These are phyloP conservation scores for Drosophila nasuta DNA, from an alignment of 1,140 invertebrate genomes.

Conservation along the genomic window DNA sequence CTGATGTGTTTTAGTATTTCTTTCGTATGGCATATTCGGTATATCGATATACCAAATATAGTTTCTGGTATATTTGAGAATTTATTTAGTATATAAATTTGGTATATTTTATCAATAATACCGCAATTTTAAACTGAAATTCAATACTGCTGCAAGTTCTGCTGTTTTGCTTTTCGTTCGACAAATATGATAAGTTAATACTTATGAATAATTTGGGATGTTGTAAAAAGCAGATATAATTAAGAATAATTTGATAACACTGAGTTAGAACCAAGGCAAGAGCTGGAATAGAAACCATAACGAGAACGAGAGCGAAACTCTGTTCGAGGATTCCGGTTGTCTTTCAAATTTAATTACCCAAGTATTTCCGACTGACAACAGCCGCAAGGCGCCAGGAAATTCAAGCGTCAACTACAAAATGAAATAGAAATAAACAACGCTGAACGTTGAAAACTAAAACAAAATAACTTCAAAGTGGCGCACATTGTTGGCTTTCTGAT, in stretches of 20 bases:
- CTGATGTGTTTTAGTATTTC: too few relatives aligned
- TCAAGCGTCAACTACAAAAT: slow-evolving; percentile 69
- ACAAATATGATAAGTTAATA: too few relatives aligned
- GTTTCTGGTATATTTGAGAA: too few relatives aligned
- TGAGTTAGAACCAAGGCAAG: slow-evolving; percentile 23
- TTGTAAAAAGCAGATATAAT: slow-evolving; percentile 49
- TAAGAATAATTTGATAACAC: slow-evolving; percentile 71
- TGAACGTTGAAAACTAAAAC: slow-evolving; percentile 39
- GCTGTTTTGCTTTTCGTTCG: too few relatives aligned
- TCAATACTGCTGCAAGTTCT: too few relatives aligned
- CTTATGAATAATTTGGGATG: too few relatives aligned
- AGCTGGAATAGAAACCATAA: not conserved
- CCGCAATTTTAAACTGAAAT: too few relatives aligned
- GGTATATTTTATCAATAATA: too few relatives aligned
- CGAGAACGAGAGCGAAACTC: not conserved
- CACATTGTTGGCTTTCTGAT: slow-evolving; percentile 48
- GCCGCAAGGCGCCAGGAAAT: slow-evolving; percentile 57
- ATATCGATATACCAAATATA: too few relatives aligned
- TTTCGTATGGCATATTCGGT: too few relatives aligned
- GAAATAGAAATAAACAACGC: slow-evolving; percentile 41
- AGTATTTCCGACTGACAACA: slow-evolving; percentile 62
- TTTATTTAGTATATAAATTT: too few relatives aligned
- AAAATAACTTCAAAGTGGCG: slow-evolving; percentile 57
- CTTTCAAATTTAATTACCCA: slow-evolving; percentile 74
- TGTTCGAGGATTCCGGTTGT: slow-evolving; percentile 33